phyloP scores from a whole-genome alignment of 2,113 vertebrate species.

The Bos indicus region DNA sequence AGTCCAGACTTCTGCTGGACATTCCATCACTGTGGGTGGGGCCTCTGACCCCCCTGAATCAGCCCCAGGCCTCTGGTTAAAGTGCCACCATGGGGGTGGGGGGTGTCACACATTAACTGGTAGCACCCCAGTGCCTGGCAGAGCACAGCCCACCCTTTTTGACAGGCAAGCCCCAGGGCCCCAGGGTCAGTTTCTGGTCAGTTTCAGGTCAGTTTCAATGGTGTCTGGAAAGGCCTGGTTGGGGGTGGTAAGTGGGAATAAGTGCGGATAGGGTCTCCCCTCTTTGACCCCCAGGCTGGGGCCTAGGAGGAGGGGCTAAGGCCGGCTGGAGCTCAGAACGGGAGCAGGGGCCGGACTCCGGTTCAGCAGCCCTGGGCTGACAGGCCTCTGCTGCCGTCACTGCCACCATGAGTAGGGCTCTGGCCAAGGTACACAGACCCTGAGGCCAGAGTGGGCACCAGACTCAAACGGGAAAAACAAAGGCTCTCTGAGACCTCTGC shows the following conservation, averaged over 20 bases:
- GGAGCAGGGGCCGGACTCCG: not conserved
- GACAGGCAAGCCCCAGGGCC: not conserved
- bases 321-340: not conserved
- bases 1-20: not conserved
- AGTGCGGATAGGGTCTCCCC: not conserved
- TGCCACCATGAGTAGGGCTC: not conserved
- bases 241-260: not conserved
- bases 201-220: constrained; percentile 56
- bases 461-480: not conserved
- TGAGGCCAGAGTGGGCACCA: not conserved
- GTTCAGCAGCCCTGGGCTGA: not conserved
- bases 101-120: constrained; percentile 58
- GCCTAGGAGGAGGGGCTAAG: not conserved
- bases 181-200: constrained; percentile 43
- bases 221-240: not conserved
- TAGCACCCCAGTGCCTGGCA: not conserved
- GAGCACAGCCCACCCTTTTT: not conserved
- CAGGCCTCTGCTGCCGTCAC: not conserved
- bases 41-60: not conserved
- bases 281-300: not conserved
- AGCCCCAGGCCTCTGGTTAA: constrained; percentile 53
- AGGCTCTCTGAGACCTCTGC: not conserved
- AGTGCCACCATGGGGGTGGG: constrained; percentile 16
- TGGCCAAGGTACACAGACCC: constrained; percentile 46
- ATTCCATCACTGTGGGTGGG: not conserved